These are phyloP conservation scores for Oikopleura vanhoeffeni DNA, from an alignment of 23 tunicate species.

Conservation along the genomic window DNA sequence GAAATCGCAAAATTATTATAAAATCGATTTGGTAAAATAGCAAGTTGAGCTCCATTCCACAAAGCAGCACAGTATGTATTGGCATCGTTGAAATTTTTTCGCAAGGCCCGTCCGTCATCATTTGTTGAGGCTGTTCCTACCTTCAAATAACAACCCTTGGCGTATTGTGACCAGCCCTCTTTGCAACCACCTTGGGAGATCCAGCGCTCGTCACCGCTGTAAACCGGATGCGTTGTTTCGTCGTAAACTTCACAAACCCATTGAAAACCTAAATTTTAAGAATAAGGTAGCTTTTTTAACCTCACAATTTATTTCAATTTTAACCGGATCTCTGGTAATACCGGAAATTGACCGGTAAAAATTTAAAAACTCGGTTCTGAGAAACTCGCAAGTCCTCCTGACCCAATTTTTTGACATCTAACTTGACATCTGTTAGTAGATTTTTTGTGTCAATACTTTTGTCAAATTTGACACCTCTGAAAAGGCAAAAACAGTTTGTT, in stretches of 20 bases:
- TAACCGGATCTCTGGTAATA: too few relatives aligned
- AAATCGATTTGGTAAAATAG: background rate
- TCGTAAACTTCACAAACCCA: background rate
- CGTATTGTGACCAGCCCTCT: background rate
- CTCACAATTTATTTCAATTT: too few relatives aligned
- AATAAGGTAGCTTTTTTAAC: too few relatives aligned
- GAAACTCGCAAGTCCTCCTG: too few relatives aligned
- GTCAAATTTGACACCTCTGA: too few relatives aligned
- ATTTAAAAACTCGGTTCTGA: too few relatives aligned
- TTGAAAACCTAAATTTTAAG: too few relatives aligned
- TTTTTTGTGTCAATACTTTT: too few relatives aligned
- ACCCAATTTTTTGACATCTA: too few relatives aligned
- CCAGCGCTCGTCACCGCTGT: background rate
- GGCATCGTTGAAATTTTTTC: background rate
- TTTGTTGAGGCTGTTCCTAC: background rate
- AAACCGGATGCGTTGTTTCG: background rate
- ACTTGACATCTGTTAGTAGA: too few relatives aligned
- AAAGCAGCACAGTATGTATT: background rate
- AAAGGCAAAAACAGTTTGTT: too few relatives aligned
- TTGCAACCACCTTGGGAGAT: background rate
- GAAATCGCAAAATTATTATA: background rate
- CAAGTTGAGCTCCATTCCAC: background rate
- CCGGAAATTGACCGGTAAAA: too few relatives aligned
- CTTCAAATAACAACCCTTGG: background rate
- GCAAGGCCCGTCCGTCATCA: background rate